A percentile compares a stretch with the other conserved stretches of the same genome.
phyloP scores from a whole-genome alignment of 2,113 vertebrate species.

The Prionailurus viverrinus region DNA sequence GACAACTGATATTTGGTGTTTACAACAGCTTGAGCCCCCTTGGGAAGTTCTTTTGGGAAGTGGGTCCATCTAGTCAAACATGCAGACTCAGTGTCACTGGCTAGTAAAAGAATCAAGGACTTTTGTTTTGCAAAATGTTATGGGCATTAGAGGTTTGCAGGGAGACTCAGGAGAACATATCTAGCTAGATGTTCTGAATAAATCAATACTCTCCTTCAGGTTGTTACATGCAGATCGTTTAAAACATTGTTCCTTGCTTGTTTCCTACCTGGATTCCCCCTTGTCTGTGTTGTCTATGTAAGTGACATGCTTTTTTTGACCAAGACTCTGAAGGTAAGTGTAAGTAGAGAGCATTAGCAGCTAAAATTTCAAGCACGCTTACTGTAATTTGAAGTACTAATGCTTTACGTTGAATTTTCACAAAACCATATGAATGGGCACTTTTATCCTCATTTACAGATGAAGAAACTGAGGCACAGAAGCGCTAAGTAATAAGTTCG shows the following conservation, averaged over 20 bases:
- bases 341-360: not conserved
- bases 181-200: not conserved
- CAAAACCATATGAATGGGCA: not conserved
- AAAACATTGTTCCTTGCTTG: not conserved
- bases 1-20: not conserved
- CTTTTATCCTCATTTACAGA: not conserved
- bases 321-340: not conserved
- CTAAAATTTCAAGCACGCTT: not conserved
- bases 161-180: not conserved
- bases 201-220: not conserved
- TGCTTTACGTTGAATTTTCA: not conserved
- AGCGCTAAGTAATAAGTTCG: not conserved
- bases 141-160: not conserved
- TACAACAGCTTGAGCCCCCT: not conserved
- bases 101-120: not conserved
- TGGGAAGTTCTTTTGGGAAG: conserved; percentile 5
- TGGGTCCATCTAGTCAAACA: not conserved
- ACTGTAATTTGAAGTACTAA: not conserved
- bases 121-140: not conserved
- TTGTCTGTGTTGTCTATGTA: not conserved
- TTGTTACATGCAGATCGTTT: not conserved
- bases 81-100: not conserved
- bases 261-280: not conserved
- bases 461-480: not conserved
- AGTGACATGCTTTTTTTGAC: not conserved